These are phyloP conservation scores for Tuberolachnus salignus DNA, from an alignment of 2,888 invertebrate genomes.

Conservation along the genomic window DNA sequence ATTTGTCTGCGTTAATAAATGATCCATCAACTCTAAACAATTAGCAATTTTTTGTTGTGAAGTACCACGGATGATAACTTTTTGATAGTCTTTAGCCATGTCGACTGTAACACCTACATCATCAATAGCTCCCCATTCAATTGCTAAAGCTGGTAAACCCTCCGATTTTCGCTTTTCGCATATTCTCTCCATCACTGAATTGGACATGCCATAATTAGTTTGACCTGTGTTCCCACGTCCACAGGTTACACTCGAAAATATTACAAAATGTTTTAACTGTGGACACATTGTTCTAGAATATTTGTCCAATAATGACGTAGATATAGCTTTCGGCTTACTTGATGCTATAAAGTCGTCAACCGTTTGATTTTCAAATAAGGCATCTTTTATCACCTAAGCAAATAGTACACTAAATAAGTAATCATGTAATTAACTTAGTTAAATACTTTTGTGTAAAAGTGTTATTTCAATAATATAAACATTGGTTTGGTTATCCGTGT, in stretches of 20 bases:
- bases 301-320: constrained; percentile 78
- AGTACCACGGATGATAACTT: constrained; percentile 78
- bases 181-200: constrained; percentile 71
- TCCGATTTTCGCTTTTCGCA: constrained; percentile 75
- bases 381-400: constrained; percentile 72
- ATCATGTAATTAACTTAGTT: no score
- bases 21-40: constrained; percentile 73
- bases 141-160: constrained; percentile 79
- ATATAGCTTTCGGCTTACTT: constrained; percentile 79
- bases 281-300: constrained; percentile 69
- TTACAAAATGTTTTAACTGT: constrained; percentile 74
- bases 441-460: no score
- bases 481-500: no score
- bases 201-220: constrained; percentile 88
- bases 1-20: constrained; percentile 63
- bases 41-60: constrained; percentile 84
- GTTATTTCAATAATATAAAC: no score
- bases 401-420: not conserved
- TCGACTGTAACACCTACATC: constrained; percentile 75
- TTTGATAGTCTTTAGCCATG: constrained; percentile 70
- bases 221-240: constrained; percentile 92
- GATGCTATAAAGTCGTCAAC: constrained; percentile 72
- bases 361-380: constrained; percentile 78
- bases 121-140: constrained; percentile 93
- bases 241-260: constrained; percentile 90